Conservation (phyloP, 2,797 vertebrate genomes). For the Dendrocincla tyrannina region DNA sequence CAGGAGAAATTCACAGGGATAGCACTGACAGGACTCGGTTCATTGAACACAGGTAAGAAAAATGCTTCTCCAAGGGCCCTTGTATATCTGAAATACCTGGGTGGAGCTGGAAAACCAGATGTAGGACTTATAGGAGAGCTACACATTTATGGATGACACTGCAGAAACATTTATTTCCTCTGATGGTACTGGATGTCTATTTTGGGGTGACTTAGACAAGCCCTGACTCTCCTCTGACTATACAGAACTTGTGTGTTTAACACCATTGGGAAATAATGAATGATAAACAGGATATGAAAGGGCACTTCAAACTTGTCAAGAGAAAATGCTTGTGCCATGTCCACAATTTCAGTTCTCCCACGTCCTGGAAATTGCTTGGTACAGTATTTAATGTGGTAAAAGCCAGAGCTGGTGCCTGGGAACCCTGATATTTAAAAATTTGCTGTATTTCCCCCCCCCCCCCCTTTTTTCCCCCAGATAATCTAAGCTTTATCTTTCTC, state of each 20-base stretch:
- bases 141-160: neutral
- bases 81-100: neutral
- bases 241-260: neutral
- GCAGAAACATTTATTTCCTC: neutral
- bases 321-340: neutral
- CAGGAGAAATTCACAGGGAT: neutral
- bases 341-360: neutral
- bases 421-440: neutral
- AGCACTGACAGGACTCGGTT: neutral
- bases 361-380: neutral
- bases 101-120: neutral
- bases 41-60: neutral
- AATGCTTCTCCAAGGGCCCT: neutral
- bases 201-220: neutral
- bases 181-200: neutral
- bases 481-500: too few relatives aligned
- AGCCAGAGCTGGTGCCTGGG: neutral
- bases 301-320: neutral
- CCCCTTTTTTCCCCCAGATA: rapidly evolving
- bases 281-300: neutral
- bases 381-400: neutral
- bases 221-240: neutral
- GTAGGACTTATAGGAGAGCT: neutral
- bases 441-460: rapidly evolving
- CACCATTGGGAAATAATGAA: neutral